phyloP scores from a whole-genome alignment of 2,113 vertebrate genomes.

The Cercopithecus mona region DNA sequence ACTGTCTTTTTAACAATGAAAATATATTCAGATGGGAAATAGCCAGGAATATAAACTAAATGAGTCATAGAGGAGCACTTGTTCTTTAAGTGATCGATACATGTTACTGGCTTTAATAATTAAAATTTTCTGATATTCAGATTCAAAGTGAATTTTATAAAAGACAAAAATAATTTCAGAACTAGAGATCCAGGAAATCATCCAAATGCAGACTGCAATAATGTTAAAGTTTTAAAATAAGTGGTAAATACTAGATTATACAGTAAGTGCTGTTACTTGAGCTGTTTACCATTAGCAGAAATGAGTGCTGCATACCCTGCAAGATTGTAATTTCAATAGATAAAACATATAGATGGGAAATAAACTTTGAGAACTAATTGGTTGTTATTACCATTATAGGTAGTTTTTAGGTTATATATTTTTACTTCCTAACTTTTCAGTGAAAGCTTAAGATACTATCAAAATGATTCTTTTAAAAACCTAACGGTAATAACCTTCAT shows the following conservation, averaged over 20 bases:
- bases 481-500: neutral
- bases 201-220: neutral
- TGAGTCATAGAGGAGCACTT: neutral
- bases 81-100: neutral
- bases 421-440: neutral
- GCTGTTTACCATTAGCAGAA: neutral
- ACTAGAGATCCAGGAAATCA: neutral
- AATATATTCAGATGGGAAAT: neutral
- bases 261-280: neutral
- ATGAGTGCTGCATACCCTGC: neutral
- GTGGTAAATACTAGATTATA: neutral
- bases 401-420: neutral
- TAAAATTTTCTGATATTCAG: neutral
- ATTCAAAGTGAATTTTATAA: neutral
- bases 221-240: neutral
- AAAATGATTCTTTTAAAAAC: neutral
- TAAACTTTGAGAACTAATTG: neutral
- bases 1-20: neutral
- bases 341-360: neutral
- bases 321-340: neutral
- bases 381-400: neutral
- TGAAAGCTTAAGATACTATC: neutral
- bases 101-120: neutral
- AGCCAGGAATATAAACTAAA: neutral
- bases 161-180: neutral